Evolutionary conservation across 2,797 vertebrate species (phyloP).

Genomic region (Paedocypris micromegethes): DNA sequence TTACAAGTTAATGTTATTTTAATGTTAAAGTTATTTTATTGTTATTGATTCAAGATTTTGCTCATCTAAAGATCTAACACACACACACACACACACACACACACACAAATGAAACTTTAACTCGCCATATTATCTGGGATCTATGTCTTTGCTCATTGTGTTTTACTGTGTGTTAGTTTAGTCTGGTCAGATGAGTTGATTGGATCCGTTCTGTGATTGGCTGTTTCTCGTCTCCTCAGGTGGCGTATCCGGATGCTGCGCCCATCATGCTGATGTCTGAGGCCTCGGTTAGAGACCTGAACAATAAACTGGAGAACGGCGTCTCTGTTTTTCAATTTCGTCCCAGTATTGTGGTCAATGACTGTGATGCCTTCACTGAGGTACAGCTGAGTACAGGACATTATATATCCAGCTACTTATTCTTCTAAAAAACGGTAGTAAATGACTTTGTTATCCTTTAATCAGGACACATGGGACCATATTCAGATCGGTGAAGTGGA

Average conservation of each 20-base stretch:
- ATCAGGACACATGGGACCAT: constrained; percentile 85
- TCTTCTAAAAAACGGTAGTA: not conserved
- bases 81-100: too few species aligned
- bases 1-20: too few species aligned
- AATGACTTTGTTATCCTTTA: constrained; percentile 9
- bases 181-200: too few species aligned
- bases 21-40: too few species aligned
- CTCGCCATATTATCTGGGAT: not conserved
- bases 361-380: constrained; percentile 81
- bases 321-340: constrained; percentile 78
- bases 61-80: too few species aligned
- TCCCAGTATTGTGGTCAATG: constrained; percentile 81
- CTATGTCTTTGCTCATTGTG: not conserved
- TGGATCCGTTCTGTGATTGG: not conserved
- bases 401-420: too few species aligned
- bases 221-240: constrained; percentile 49
- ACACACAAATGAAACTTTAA: too few species aligned
- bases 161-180: constrained; percentile 2
- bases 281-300: constrained; percentile 81
- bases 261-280: constrained; percentile 85
- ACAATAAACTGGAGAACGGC: constrained; percentile 71
- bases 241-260: constrained; percentile 80
- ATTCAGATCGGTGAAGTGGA: constrained; percentile 79
- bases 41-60: too few species aligned
- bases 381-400: constrained; percentile 54